phyloP scores from a whole-genome alignment of 2,888 invertebrate genomes.

The Teleiodes luculella region DNA sequence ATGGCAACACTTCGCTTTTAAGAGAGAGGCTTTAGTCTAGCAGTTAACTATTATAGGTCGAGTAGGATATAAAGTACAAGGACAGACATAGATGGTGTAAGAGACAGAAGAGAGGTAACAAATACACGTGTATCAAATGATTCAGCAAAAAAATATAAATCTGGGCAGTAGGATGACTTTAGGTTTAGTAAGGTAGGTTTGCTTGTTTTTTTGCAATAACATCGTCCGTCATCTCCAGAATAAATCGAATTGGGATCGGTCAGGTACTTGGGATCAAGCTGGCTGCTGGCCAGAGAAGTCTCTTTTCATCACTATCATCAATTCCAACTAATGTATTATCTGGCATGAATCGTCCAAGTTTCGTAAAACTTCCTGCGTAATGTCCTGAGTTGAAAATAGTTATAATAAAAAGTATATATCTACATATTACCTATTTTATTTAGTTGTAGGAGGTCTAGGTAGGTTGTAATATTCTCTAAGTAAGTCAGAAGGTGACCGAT shows the following conservation, averaged over 20 bases:
- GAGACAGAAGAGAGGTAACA: too few relatives aligned
- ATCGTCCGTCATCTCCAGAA: conserved; percentile 34
- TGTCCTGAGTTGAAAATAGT: too few relatives aligned
- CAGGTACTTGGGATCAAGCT: conserved; percentile 14
- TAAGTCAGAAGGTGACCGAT: too few relatives aligned
- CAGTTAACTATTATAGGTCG: too few relatives aligned
- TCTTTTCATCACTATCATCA: conserved; percentile 4
- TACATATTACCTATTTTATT: too few relatives aligned
- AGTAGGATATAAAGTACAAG: too few relatives aligned
- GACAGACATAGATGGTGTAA: too few relatives aligned
- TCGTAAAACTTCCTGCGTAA: background rate
- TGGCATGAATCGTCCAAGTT: background rate
- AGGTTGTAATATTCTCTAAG: too few relatives aligned
- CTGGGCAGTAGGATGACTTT: conserved; percentile 27
- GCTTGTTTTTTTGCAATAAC: conserved; percentile 30
- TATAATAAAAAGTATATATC: too few relatives aligned
- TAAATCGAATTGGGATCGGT: conserved; percentile 14
- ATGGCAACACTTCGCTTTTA: too few relatives aligned
- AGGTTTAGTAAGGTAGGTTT: conserved; percentile 29
- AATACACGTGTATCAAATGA: conserved; percentile 18
- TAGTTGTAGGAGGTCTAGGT: too few relatives aligned
- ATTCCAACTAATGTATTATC: background rate
- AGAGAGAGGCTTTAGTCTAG: too few relatives aligned
- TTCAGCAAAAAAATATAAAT: conserved; percentile 26
- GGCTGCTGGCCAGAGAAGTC: conserved; percentile 15